Conservation (phyloP, 2,797 vertebrate species). For the Urophycis tenuis region DNA sequence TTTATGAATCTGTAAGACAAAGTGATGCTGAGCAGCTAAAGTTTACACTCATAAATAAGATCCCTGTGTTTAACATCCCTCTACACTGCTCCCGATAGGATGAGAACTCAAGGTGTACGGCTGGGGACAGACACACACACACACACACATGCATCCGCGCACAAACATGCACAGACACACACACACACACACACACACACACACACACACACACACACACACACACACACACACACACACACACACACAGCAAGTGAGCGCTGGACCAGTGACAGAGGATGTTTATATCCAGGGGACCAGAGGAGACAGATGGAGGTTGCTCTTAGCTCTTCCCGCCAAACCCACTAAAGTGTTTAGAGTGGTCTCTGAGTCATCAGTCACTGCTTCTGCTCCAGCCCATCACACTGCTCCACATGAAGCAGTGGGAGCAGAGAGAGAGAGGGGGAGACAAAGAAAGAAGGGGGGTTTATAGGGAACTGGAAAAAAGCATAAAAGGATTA, state of each 20-base stretch:
- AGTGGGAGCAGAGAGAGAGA: no score
- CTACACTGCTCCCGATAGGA: conserved; percentile 29
- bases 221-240: conserved; percentile 13
- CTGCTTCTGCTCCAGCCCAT: conserved; percentile 2
- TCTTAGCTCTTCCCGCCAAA: conserved; percentile 26
- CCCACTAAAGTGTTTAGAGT: conserved; percentile 16
- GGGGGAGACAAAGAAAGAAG: background rate
- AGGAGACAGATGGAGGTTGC: conserved; percentile 21
- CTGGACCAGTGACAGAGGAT: conserved; percentile 35
- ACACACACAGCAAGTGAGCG: conserved; percentile 22
- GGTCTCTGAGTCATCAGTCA: conserved; percentile 14
- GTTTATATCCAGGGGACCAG: conserved; percentile 36
- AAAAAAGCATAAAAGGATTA: background rate
- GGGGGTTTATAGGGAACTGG: conserved; percentile 11
- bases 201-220: conserved; percentile 5
- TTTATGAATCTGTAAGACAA: background rate
- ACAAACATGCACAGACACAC: conserved; percentile 21
- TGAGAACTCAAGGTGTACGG: conserved; percentile 23
- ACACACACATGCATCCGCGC: conserved; percentile 4
- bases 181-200: conserved; percentile 4
- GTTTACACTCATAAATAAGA: background rate
- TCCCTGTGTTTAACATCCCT: background rate
- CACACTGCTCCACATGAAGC: no score
- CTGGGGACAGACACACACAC: background rate
- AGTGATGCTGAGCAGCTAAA: background rate